Evolutionary conservation across 2,113 vertebrate genomes (phyloP), one percentile per base, ranked within the genome.

Genomic region (Grammomys surdaster): DNA sequence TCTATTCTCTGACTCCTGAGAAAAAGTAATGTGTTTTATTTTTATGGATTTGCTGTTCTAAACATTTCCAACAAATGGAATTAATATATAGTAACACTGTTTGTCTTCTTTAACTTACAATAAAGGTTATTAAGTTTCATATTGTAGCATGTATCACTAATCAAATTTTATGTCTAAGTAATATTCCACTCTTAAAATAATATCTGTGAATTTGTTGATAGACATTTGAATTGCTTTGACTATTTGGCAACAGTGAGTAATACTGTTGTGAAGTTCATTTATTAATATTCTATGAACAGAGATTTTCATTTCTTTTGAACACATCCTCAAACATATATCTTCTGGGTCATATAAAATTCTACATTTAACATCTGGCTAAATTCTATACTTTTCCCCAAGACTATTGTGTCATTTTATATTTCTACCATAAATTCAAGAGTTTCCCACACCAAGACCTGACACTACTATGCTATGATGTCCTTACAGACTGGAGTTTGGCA

Each of bases 11-110:
- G 20, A 36, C 24, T 76, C 58, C 76, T 69, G 13, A 56, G 63
- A 96, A 94, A 26, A 31, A 87, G 0, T 70, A 94, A 95, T 69
- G 3, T 93, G 58, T 20, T 89, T 72, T 92, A 28, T 67, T 36
- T 67, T 26, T 80, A 88, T 16, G 93, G 12, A 82, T 90, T 72
- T 93, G 46, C 26, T 93, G 69, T 89, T 89, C 43, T 87, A 17
- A 65, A 78, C 20, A 89, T 89, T 77, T 90, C 3, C 63, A n/a
- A 46, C 3, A 88, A 60, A 72, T 73, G 2, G 43, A 93, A 95
- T 91, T 69, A 84, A 51, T 92, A 65, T 81, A 12, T 72, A 19
- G 6, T 72, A 22, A 2, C 3, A 67, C 76, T 96, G 31, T 73
- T 36, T 40, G 28, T 7, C 48, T 90, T 81, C 40, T 90, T 82